A percentile compares a stretch with the other conserved stretches of the same genome.
Evolutionary conservation across 1,140 invertebrate species (phyloP).

Genomic region (Procambarus clarkii): DNA sequence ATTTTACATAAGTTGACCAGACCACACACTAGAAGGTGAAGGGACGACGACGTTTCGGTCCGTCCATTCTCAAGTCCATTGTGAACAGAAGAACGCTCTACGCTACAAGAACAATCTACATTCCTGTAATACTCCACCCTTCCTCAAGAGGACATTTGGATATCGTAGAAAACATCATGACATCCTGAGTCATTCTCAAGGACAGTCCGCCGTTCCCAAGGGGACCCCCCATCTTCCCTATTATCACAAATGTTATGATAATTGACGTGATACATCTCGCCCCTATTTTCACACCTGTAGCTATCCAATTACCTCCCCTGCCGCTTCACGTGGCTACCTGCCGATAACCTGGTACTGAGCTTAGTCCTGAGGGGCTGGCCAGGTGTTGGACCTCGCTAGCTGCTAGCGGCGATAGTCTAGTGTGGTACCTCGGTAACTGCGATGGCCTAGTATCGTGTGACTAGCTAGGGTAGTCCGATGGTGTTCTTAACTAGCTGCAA

Average conservation of each 20-base stretch:
- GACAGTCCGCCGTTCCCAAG: not conserved
- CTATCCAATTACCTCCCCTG: not conserved
- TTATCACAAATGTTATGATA: not conserved
- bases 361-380: not conserved
- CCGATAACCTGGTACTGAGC: not conserved
- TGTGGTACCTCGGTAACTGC: no score
- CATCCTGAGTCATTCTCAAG: not conserved
- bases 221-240: not conserved
- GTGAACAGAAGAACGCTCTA: no score
- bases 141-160: no score
- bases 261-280: not conserved
- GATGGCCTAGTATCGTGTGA: no score
- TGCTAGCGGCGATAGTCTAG: no score
- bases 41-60: no score
- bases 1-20: no score
- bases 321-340: not conserved
- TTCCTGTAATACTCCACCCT: not conserved
- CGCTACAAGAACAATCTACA: no score
- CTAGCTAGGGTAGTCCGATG: no score
- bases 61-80: no score
- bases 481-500: no score
- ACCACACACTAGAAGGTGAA: no score
- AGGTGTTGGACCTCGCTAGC: not conserved
- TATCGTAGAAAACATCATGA: not conserved
- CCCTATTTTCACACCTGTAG: conserved; percentile 1